A percentile compares a stretch with the other conserved stretches of the same genome.
phyloP scores from a whole-genome alignment of 2,113 vertebrate genomes.

The Cyrtonyx montezumae region DNA sequence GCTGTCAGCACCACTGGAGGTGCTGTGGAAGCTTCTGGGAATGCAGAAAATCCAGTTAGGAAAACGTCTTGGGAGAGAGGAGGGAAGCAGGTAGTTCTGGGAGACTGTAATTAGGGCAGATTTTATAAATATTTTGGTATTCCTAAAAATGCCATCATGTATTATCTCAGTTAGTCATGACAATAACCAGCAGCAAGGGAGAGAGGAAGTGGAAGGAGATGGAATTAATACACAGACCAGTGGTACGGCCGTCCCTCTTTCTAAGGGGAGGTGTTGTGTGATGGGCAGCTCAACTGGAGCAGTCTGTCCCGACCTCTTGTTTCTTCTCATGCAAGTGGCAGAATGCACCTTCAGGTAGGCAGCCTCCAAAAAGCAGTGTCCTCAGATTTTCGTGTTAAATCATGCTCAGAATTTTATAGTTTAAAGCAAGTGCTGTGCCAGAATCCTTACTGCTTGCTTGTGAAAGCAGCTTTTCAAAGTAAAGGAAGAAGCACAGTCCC shows the following conservation, averaged over 20 bases:
- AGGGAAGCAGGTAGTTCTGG: constrained; percentile 3
- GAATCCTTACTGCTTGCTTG: constrained; percentile 11
- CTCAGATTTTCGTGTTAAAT: constrained; percentile 61
- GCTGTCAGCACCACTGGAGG: neutral
- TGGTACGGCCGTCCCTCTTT: neutral
- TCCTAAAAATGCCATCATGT: constrained; percentile 44
- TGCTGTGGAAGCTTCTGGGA: neutral
- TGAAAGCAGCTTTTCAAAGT: constrained; percentile 42
- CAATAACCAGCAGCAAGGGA: constrained; percentile 56
- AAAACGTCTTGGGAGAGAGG: constrained; percentile 1
- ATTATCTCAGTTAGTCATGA: constrained; percentile 43
- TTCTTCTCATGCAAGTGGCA: neutral
- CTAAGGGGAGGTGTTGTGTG: neutral
- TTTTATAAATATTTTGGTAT: constrained; percentile 57
- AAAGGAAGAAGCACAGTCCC: neutral
- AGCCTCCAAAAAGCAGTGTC: constrained; percentile 16
- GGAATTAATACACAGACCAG: constrained; percentile 3
- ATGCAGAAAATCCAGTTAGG: neutral
- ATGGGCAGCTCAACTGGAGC: neutral
- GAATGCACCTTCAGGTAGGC: neutral
- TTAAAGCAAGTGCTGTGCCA: constrained; percentile 13
- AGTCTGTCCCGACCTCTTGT: neutral
- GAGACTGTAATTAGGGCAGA: constrained; percentile 19
- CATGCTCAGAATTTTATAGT: constrained; percentile 58
- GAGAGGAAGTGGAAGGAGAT: constrained; percentile 54